Evolutionary conservation across 2,888 invertebrate genomes (phyloP), one percentile per base, ranked within the genome.

Genomic region (Serripes groenlandicus): DNA sequence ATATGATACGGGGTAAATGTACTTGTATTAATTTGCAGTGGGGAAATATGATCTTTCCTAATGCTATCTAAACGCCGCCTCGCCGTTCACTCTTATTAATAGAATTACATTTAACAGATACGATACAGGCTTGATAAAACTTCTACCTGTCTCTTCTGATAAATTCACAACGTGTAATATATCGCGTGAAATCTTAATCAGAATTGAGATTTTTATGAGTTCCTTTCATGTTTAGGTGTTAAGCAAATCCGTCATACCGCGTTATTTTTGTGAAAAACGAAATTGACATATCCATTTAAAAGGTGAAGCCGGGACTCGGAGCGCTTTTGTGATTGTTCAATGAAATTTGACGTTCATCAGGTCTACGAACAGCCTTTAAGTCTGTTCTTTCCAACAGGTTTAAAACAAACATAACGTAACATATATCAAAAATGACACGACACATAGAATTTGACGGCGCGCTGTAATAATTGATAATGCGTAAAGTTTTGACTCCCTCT

Each of bases 331-430:
- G 37, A 21, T 23, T 52, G 18, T 18, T 32, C 28, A 68, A 30
- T 35, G 34, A 35, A 35, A 52, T 11, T 62, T 74, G 70, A 77
- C 73, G 54, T 81, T 35, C 49, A 18, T 64, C 66, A 62, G 62
- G 69, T 68, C 58, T 69, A 60, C 60, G 70, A 74, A 77, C 74
- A 74, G 81, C 68, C 77, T 70, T 73, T 28, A 76, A 68, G 81
- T 81, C 81, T 81, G 49, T 73, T 56, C 68, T 52, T 62, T 73
- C 52, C 68, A 76, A 42, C 37, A 66, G 42, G 66, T 37, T 37
- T 75, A 81, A 81, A 81, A 85, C 77, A 85, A 85, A 85, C 80
- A 85, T 83, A 86, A 76, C 78, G 83, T 81, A 78, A 83, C 77
- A 81, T 81, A 69, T 74, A 79, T 86, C 86, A 86, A 75, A 78